A percentile compares a stretch with the other conserved stretches of the same genome.
Evolutionary conservation across 2,113 vertebrate species (phyloP).

Genomic region (Odontesthes bonariensis): DNA sequence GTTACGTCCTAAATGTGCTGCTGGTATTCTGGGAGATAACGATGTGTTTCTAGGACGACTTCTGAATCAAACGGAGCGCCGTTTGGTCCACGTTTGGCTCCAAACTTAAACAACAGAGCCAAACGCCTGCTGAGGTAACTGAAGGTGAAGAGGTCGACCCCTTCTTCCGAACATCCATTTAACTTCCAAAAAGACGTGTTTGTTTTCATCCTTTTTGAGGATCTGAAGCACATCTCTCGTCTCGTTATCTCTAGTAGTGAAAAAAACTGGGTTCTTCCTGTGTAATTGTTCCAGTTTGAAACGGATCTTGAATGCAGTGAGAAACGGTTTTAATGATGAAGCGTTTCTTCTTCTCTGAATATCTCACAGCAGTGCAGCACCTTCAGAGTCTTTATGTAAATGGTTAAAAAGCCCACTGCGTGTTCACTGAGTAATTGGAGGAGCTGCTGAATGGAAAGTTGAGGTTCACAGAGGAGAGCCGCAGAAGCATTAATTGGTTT

Average conservation of each 20-base stretch:
- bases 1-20: no score
- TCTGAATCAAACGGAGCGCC: background rate
- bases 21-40: background rate
- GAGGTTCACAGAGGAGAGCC: background rate
- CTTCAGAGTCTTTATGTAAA: constrained; percentile 6
- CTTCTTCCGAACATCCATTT: background rate
- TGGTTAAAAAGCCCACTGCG: background rate
- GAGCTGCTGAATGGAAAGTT: background rate
- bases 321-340: constrained; percentile 20
- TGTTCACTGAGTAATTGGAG: constrained; percentile 1
- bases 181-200: no score
- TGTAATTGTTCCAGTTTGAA: constrained; percentile 3
- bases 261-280: background rate
- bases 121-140: background rate
- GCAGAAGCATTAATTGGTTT: constrained; percentile 7
- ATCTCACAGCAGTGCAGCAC: constrained; percentile 4
- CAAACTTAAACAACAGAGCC: background rate
- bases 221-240: no score
- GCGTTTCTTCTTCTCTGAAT: background rate
- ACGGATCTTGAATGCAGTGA: background rate
- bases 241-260: no score
- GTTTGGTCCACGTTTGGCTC: background rate
- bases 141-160: background rate
- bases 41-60: background rate
- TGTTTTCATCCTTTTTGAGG: no score